A percentile compares a stretch with the other conserved stretches of the same genome.
phyloP scores from a whole-genome alignment of 2,888 invertebrate species.

The Drosophila kanekoi region DNA sequence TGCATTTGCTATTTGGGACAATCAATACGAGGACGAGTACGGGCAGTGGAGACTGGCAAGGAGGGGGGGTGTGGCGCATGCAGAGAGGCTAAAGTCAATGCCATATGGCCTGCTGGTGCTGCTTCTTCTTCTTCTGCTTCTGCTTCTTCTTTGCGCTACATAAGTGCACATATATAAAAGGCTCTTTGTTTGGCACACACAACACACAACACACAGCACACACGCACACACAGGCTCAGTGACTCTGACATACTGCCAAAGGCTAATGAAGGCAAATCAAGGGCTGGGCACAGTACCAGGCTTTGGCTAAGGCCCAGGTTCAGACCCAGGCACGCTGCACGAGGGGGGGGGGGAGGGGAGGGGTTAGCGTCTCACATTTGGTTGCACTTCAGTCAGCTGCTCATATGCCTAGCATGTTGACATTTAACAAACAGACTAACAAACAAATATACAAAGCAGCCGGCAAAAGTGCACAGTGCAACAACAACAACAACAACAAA shows the following conservation, averaged over 20 bases:
- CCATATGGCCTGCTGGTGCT: conserved; percentile 42
- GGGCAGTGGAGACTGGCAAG: too few species aligned
- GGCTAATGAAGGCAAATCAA: conserved; percentile 72
- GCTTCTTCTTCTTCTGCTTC: conserved; percentile 24
- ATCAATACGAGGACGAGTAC: conserved; percentile 46
- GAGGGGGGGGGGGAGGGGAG: conserved; percentile 2
- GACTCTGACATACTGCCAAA: conserved; percentile 76
- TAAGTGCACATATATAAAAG: conserved; percentile 54
- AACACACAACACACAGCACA: conserved; percentile 22
- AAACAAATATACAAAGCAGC: conserved; percentile 65
- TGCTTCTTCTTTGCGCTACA: conserved; percentile 28
- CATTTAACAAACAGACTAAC: conserved; percentile 72
- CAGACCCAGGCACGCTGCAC: not conserved
- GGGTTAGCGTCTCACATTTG: conserved; percentile 33
- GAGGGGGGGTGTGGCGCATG: not conserved
- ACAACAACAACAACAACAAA: conserved; percentile 29
- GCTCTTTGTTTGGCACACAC: conserved; percentile 61
- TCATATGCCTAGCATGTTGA: conserved; percentile 67
- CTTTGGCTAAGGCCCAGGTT: not conserved
- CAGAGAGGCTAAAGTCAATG: conserved; percentile 66
- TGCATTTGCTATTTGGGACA: conserved; percentile 31
- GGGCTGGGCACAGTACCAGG: conserved; percentile 25
- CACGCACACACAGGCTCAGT: conserved; percentile 25
- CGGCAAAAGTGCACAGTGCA: conserved; percentile 63
- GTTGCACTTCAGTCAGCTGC: conserved; percentile 53